Conservation (phyloP, 1,140 invertebrate genomes). For the Tribolium madens region DNA sequence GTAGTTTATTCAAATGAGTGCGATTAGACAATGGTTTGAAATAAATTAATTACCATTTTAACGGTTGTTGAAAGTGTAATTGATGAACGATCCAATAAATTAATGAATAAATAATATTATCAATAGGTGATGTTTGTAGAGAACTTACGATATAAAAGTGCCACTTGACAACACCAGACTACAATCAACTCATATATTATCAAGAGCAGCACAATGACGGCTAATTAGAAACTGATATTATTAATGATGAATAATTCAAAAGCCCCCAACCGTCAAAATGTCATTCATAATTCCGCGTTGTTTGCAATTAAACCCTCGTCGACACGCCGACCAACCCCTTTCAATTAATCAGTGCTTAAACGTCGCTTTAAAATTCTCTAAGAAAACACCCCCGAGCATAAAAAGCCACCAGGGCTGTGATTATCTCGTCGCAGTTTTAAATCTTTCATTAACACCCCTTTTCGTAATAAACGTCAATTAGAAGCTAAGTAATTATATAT, state of each 20-base stretch:
- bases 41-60: slow-evolving; percentile 43
- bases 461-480: slow-evolving; percentile 65
- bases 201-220: neutral
- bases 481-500: slow-evolving; percentile 63
- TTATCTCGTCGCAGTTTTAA: slow-evolving; percentile 59
- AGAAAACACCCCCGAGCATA: slow-evolving; percentile 57
- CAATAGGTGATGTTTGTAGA: slow-evolving; percentile 22
- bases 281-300: slow-evolving; percentile 36
- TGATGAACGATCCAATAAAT: slow-evolving; percentile 41
- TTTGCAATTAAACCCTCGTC: slow-evolving; percentile 48
- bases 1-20: slow-evolving; percentile 20
- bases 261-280: neutral
- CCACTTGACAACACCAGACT: slow-evolving; percentile 7
- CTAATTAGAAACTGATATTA: slow-evolving; percentile 30
- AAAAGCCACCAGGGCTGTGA: slow-evolving; percentile 53
- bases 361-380: slow-evolving; percentile 50
- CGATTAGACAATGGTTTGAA: slow-evolving; percentile 39
- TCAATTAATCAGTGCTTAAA: slow-evolving; percentile 57
- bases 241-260: slow-evolving; percentile 10
- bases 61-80: slow-evolving; percentile 41
- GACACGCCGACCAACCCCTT: slow-evolving; percentile 54
- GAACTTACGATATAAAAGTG: neutral
- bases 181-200: slow-evolving; percentile 15
- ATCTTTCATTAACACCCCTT: slow-evolving; percentile 64
- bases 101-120: slow-evolving; percentile 45